Evolutionary conservation across 1,140 invertebrate species (phyloP).

Genomic region (Metaphire vulgaris): DNA sequence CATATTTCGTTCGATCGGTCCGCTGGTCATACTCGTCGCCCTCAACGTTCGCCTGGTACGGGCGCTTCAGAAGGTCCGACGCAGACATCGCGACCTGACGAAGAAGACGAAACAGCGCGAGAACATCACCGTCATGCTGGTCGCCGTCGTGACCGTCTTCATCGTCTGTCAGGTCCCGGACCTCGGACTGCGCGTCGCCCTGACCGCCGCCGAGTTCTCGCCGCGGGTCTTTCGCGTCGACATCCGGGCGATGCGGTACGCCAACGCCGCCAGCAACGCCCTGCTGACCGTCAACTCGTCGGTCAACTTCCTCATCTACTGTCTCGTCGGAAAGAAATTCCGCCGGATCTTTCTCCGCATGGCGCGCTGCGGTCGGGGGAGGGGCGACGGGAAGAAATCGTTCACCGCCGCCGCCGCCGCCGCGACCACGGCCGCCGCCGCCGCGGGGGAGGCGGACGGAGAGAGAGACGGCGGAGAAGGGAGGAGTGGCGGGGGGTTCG

Average conservation of each 20-base stretch:
- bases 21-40: conserved; percentile 26
- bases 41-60: conserved; percentile 24
- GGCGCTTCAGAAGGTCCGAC: not conserved
- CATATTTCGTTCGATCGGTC: conserved; percentile 27
- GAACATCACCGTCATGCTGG: conserved; percentile 74
- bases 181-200: conserved; percentile 56
- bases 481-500: too few species aligned
- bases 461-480: too few species aligned
- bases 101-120: conserved; percentile 38
- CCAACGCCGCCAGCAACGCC: conserved; percentile 22
- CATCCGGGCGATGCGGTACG: not conserved
- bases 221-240: not conserved
- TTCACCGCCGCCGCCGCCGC: not conserved
- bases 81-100: not conserved
- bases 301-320: conserved; percentile 29
- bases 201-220: not conserved
- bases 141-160: conserved; percentile 88
- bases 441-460: too few species aligned
- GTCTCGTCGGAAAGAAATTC: conserved; percentile 26
- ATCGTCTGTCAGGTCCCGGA: conserved; percentile 85
- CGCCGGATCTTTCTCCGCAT: conserved; percentile 22
- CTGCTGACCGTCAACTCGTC: conserved; percentile 26
- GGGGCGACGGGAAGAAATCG: not conserved
- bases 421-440: too few species aligned
- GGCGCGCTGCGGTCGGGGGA: not conserved